phyloP scores from a whole-genome alignment of 2,113 vertebrate genomes.

The Indri indri region DNA sequence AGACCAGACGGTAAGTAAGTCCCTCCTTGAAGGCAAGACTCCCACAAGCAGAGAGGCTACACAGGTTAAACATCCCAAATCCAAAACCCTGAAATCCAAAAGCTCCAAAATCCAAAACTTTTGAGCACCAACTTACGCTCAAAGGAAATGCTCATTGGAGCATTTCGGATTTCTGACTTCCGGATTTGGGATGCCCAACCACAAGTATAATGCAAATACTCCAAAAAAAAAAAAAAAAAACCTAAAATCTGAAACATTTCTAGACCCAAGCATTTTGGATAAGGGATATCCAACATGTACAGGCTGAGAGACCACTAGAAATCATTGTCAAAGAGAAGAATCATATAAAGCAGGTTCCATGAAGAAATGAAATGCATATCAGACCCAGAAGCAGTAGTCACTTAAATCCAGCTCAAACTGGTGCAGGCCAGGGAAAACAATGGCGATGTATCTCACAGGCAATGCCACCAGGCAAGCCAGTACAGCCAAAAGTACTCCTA shows the following conservation, averaged over 20 bases:
- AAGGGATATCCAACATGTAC: not conserved
- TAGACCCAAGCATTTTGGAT: not conserved
- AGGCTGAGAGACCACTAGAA: not conserved
- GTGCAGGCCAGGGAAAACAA: not conserved
- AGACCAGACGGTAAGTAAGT: not conserved
- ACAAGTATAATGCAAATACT: not conserved
- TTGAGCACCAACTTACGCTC: not conserved
- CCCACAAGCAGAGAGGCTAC: not conserved
- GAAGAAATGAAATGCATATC: not conserved
- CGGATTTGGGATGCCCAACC: not conserved
- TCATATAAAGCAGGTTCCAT: not conserved
- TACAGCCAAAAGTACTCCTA: not conserved
- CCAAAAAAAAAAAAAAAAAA: not conserved
- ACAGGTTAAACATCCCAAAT: not conserved
- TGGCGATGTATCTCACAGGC: not conserved
- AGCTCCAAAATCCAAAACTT: not conserved
- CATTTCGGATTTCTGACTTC: not conserved
- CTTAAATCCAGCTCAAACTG: not conserved
- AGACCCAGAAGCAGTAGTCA: no score
- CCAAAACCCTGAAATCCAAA: not conserved
- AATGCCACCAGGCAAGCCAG: not conserved
- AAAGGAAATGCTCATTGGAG: not conserved
- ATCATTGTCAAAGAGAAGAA: not conserved
- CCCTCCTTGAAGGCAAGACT: not conserved
- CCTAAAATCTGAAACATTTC: not conserved